Base-by-base conservation (phyloP, 1,140 invertebrate species). In the Leptoteleia sp. region DNA sequence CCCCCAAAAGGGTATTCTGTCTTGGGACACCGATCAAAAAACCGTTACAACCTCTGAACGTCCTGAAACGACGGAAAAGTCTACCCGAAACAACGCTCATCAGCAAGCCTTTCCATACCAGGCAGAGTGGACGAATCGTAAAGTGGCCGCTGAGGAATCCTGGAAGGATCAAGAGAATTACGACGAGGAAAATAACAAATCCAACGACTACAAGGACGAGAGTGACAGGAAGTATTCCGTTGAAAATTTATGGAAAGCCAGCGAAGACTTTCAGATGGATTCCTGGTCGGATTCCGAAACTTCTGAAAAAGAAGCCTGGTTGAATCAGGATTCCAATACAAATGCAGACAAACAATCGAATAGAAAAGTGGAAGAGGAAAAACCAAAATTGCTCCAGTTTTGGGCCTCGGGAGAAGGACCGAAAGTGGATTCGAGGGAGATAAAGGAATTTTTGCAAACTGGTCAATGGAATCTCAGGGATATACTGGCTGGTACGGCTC, bases 251-350 rank as follows among this genome's bases (percentile, higher is more conserved):
- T 71, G 50, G 43, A 35, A 37, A 27, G 27, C 25, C 45, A 13
- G 37, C 19, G 55, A 52, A 4, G 16, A 61, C 16, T 45, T 38
- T 17, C 35, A 42, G 29, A 29, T 29, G 1, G 45, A 42, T 42
- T 37, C 40, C 19, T 65, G 15, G 29, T 4, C 40, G 8, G 29
- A 61, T 45, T 13, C 22, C 1, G 11, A 40, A 3, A 9, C 1
- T 37, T 13, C 17, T 27, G 25, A 31, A 0, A 48, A 8, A 9
- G 6, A 27, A 4, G 2, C 15, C 12, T 19, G 29, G 33, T 1
- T 0, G 3, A 8, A 29, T 50, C 27, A 35, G 7, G n/a, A 57
- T 43, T 33, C 35, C 12, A 37, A 17, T 16, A 47, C 45, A 25
- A 38, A 12, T 15, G n/a, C n/a, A n/a, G n/a, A n/a, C n/a, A n/a